Evolutionary conservation across 2,797 vertebrate species (phyloP), one percentile per base, ranked within the genome.

Genomic region (Sorex maritimensis): DNA sequence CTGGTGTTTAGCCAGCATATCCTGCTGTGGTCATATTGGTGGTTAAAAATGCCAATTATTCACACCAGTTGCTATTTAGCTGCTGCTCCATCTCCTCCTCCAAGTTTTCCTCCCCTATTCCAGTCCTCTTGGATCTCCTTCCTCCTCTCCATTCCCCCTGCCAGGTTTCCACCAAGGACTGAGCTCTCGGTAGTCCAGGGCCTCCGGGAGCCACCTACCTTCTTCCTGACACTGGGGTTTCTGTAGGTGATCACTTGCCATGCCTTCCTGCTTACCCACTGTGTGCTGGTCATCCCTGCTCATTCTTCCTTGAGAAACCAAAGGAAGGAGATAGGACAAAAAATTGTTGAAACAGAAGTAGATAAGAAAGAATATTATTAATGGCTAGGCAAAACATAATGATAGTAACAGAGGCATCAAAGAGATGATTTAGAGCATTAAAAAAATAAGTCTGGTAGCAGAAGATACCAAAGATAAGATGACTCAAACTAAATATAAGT

Each of bases 351-450:
- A 65, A 81, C 55, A 73, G 91, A 88, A 9, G 44, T 14, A 44
- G 11, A 5, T 55, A 82, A 71, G 73, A 77, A 82, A 67, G 72
- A 30, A 26, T 68, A 26, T 38, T 71, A 63, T 19, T 46, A 79
- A 84, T 23, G 69, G 17, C 21, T 68, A 74, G 65, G 61, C 58
- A 77, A 77, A 82, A 78, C 61, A 80, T 68, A 71, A 38, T 72
- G 61, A 95, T 92, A 92, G 63, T 52, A 78, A 26, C 73, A 83
- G 78, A 84, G 15, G 58, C 65, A 14, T 79, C 5, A 65, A 55
- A 78, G 93, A 86, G 67, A 58, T 71, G 30, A 93, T 34, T 58
- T 84, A 63, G 24, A 46, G 34, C 41, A 74, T 77, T 55, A 2
- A 61, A 78, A 63, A 71, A 73, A 65, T 38, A 79, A 30, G 44